Conservation (phyloP, 2,797 vertebrate genomes). For the Falco berigora region DNA sequence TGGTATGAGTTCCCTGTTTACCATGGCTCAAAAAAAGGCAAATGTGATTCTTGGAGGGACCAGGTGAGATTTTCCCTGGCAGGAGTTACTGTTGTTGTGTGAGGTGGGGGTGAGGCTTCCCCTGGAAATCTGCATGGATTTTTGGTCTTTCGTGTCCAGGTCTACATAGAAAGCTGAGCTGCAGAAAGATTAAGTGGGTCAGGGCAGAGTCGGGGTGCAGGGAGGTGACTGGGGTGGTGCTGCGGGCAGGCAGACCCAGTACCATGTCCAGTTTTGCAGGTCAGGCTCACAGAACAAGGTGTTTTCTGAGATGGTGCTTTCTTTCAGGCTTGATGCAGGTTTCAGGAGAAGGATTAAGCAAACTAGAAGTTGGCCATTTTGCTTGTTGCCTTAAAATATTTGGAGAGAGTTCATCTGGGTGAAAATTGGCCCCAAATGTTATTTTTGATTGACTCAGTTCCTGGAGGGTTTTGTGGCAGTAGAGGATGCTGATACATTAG, state of each 20-base stretch:
- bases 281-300: not conserved
- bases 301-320: not conserved
- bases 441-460: conserved; percentile 27
- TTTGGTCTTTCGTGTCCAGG: not conserved
- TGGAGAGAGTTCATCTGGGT: conserved; percentile 42
- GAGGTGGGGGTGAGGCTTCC: not conserved
- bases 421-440: conserved; percentile 24
- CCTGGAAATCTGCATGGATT: not conserved
- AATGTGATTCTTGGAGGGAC: rapidly evolving
- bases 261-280: not conserved
- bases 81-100: not conserved
- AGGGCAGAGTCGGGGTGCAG: not conserved
- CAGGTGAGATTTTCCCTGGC: not conserved
- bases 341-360: conserved; percentile 11
- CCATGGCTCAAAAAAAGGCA: not conserved
- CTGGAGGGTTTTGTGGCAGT: not conserved
- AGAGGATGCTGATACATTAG: not conserved
- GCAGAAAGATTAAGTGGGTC: not conserved
- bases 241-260: not conserved
- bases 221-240: not conserved
- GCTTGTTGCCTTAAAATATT: not conserved
- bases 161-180: not conserved
- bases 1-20: not conserved
- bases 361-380: not conserved
- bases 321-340: not conserved